Evolutionary conservation across 2,888 invertebrate species (phyloP), one percentile per base, ranked within the genome.

Genomic region (Rotaria magnacalcarata): DNA sequence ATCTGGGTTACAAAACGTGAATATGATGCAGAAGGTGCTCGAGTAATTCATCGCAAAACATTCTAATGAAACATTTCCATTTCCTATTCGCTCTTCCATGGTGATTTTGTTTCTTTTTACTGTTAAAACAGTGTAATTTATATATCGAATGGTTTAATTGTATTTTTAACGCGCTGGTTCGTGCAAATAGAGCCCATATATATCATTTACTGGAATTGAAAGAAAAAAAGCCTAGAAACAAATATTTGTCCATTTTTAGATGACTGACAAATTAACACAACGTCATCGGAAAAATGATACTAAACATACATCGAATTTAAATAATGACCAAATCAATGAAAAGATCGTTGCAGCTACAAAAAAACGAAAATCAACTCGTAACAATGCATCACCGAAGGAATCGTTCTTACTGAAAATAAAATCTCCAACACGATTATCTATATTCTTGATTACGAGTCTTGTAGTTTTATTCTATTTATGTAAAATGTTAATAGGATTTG

Each of bases 1-100:
- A 98, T 99, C 97, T 99, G 98, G 98, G 95, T 99, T 84, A 96
- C 97, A 60, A 99, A 99, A 91, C 93, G 96, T 87, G 99, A 99
- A 90, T 99, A 95, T 90, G 97, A 98, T 67, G 85, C 56, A 21
- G 86, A 86, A 85, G 86, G 86, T 52, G 86, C 75, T 24, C 56
- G 56, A 50, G 86, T 86, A 8, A 27, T 86, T 47, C 85, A 86
- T 74, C 67, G 84, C 50, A 86, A 86, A 74, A 86, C 85, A 75
- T 86, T 86, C 74, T 86, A 75, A 86, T 3, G 7, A 14, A 16
- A 6, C 6, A 19, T 60, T 60, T 27, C 27, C 34, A 16, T 67
- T 67, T 34, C 2, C 34, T 24, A 67, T 67, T 67, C 34, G 67
- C 14, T 67, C 34, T 34, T 41, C 7, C 34, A 27, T 67, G 67